These are phyloP conservation scores for Carcharodon carcharias DNA, from an alignment of 2,797 vertebrate species.

Conservation along the genomic window DNA sequence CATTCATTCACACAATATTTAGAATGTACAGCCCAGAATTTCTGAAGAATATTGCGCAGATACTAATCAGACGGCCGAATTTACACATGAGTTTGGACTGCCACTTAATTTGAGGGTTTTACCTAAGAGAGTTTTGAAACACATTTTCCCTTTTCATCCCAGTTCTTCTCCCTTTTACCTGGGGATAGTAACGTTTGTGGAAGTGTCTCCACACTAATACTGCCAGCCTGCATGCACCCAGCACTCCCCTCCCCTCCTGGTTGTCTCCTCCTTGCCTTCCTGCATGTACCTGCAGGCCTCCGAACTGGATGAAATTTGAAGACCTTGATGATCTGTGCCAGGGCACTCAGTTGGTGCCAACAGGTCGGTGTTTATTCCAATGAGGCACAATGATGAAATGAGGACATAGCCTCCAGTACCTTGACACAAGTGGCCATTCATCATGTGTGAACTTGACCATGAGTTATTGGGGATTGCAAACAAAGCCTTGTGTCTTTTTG, in stretches of 20 bases:
- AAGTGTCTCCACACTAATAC: not conserved
- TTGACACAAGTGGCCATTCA: not conserved
- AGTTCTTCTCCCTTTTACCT: not conserved
- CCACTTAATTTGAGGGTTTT: not conserved
- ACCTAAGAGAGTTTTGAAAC: not conserved
- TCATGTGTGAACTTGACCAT: not conserved
- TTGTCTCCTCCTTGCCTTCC: not conserved
- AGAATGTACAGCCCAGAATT: not conserved
- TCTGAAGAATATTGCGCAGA: not conserved
- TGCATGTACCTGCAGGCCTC: not conserved
- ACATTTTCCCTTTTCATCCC: not conserved
- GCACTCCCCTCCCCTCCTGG: not conserved
- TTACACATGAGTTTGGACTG: not conserved
- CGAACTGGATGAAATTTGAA: not conserved
- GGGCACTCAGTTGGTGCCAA: not conserved
- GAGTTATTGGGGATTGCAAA: not conserved
- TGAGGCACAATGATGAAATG: not conserved
- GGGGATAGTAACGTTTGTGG: too few species aligned
- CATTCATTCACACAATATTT: not conserved
- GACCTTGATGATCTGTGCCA: not conserved
- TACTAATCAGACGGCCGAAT: not conserved
- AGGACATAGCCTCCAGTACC: not conserved
- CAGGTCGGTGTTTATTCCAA: not conserved
- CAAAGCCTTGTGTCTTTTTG: too few species aligned
- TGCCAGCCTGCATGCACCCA: not conserved